phyloP scores from a whole-genome alignment of 2,797 vertebrate species.

The Sebastolobus alascanus region DNA sequence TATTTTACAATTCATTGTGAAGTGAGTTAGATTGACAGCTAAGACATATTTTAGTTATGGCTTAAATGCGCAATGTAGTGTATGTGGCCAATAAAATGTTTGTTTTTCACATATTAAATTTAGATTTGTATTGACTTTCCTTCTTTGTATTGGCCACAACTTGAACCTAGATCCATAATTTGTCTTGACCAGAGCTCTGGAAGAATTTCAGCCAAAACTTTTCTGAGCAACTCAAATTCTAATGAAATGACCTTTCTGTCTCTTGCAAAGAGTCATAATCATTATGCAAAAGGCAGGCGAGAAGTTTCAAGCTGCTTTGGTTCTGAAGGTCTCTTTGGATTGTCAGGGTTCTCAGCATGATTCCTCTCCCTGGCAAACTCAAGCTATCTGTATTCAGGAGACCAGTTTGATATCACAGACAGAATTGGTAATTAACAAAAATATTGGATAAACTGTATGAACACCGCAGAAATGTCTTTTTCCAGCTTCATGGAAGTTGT shows the following conservation, averaged over 20 bases:
- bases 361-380: slow-evolving; percentile 19
- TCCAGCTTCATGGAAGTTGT: slow-evolving; percentile 10
- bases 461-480: not conserved
- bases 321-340: slow-evolving; percentile 42
- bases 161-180: not conserved
- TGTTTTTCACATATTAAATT: not conserved
- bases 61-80: not conserved
- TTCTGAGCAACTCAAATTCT: not conserved
- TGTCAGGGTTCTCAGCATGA: slow-evolving; percentile 26
- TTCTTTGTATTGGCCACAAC: not conserved
- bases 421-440: slow-evolving; percentile 27
- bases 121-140: not conserved
- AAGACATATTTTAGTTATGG: not conserved
- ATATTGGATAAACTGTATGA: slow-evolving; percentile 1
- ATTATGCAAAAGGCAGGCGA: slow-evolving; percentile 19
- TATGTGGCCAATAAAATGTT: not conserved
- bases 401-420: slow-evolving; percentile 15
- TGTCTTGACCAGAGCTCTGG: not conserved
- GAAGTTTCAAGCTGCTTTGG: slow-evolving; percentile 13
- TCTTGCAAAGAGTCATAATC: slow-evolving; percentile 23
- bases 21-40: not conserved
- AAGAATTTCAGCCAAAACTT: slow-evolving; percentile 14
- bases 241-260: not conserved
- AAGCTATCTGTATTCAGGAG: slow-evolving; percentile 12
- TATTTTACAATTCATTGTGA: not conserved